Evolutionary conservation across 2,888 invertebrate species (phyloP).

Genomic region (Diarsia mendica): DNA sequence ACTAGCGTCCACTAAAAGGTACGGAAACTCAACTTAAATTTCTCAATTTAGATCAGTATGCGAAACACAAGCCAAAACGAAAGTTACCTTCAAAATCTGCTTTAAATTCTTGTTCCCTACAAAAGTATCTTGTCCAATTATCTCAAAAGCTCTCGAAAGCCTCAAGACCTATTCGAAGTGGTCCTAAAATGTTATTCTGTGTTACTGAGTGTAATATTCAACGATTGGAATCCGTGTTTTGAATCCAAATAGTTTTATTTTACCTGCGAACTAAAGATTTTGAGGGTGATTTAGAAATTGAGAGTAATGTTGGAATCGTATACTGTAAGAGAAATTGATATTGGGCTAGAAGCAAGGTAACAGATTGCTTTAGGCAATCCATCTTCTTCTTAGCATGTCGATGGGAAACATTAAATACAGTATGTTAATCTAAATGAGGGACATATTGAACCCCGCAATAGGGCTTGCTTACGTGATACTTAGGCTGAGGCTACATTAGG

Average conservation of each 20-base stretch:
- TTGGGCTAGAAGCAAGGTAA: too few species aligned
- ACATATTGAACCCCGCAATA: too few species aligned
- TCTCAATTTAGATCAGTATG: neutral
- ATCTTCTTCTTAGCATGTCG: too few species aligned
- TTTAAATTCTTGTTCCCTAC: slow-evolving; percentile 31
- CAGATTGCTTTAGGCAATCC: too few species aligned
- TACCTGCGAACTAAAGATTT: neutral
- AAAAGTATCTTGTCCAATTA: slow-evolving; percentile 52
- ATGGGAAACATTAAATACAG: too few species aligned
- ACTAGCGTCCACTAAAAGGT: neutral
- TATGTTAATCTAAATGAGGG: too few species aligned
- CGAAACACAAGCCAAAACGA: neutral
- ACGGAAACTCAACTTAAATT: neutral
- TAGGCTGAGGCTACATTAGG: too few species aligned
- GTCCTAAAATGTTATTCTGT: slow-evolving; percentile 38
- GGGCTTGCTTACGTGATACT: too few species aligned
- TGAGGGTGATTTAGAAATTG: neutral
- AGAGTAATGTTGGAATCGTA: neutral
- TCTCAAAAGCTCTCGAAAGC: slow-evolving; percentile 42
- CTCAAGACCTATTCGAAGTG: slow-evolving; percentile 12
- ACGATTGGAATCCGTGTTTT: slow-evolving; percentile 26
- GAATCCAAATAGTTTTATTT: slow-evolving; percentile 44
- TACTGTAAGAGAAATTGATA: neutral
- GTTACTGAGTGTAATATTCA: slow-evolving; percentile 32
- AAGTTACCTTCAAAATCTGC: neutral